A percentile compares a stretch with the other conserved stretches of the same genome.
These are phyloP conservation scores for Trialeurodes vaporariorum DNA, from an alignment of 1,140 invertebrate genomes.

Conservation along the genomic window DNA sequence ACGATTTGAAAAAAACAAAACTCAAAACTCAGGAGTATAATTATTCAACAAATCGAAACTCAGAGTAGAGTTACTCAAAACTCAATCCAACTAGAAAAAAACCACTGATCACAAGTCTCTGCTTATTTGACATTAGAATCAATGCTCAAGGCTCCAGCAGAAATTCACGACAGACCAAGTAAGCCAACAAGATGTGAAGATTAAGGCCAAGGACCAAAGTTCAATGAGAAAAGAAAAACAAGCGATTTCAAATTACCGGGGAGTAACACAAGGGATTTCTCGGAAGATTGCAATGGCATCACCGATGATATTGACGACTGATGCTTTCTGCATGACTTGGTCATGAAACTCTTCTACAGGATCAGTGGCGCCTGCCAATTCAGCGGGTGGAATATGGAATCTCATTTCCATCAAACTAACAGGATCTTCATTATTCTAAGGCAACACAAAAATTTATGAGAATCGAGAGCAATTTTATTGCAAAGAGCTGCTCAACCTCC, in stretches of 20 bases:
- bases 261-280: conserved; percentile 95
- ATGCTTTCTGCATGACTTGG: conserved; percentile 92
- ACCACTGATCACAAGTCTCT: no score
- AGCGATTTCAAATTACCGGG: conserved; percentile 63
- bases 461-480: no score
- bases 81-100: no score
- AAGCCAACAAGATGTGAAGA: conserved; percentile 5
- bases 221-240: background rate
- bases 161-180: conserved; percentile 7
- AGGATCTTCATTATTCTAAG: conserved; percentile 90
- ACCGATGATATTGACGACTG: conserved; percentile 92
- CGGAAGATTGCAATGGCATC: conserved; percentile 95
- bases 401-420: conserved; percentile 95
- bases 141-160: background rate
- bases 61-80: no score
- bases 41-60: no score
- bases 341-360: conserved; percentile 91
- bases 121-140: no score
- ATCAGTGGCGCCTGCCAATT: conserved; percentile 71
- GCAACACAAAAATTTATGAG: background rate
- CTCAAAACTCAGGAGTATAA: no score
- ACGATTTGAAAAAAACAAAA: no score
- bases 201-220: conserved; percentile 10
- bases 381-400: conserved; percentile 88
- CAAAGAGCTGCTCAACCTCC: no score